A percentile compares a stretch with the other conserved stretches of the same genome.
Conservation (phyloP, 1,140 invertebrate genomes). For the Trachymyrmex cornetzi region DNA sequence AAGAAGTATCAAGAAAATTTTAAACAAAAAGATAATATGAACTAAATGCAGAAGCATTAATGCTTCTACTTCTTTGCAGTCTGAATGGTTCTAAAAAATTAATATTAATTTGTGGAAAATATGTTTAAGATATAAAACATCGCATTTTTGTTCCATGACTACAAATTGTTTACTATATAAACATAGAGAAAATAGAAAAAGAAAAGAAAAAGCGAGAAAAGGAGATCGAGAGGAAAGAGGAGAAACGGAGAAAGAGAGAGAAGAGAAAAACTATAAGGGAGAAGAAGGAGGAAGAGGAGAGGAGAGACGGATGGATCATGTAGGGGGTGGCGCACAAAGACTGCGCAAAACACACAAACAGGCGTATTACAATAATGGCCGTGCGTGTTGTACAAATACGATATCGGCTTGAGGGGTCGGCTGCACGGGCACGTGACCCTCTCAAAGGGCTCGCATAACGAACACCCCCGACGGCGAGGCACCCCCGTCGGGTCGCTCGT, state of each 20-base stretch:
- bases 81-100: not conserved
- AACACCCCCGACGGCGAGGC: conserved; percentile 81
- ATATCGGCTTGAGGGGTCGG: conserved; percentile 81
- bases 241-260: not conserved
- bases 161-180: not conserved
- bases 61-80: not conserved
- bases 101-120: not conserved
- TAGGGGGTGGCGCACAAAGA: conserved; percentile 73
- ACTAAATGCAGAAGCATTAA: not conserved
- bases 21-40: not conserved
- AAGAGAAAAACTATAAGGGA: not conserved
- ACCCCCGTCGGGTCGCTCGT: conserved; percentile 72
- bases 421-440: conserved; percentile 81
- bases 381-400: conserved; percentile 84
- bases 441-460: conserved; percentile 81
- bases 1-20: not conserved
- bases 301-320: conserved; percentile 63
- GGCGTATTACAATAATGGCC: conserved; percentile 83
- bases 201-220: conserved; percentile 56
- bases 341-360: conserved; percentile 82
- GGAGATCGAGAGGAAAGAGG: not conserved
- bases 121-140: not conserved
- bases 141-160: not conserved
- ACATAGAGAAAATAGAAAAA: not conserved
- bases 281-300: conserved; percentile 40